phyloP scores from a whole-genome alignment of 1,140 invertebrate genomes.

The Drosophila subobscura region DNA sequence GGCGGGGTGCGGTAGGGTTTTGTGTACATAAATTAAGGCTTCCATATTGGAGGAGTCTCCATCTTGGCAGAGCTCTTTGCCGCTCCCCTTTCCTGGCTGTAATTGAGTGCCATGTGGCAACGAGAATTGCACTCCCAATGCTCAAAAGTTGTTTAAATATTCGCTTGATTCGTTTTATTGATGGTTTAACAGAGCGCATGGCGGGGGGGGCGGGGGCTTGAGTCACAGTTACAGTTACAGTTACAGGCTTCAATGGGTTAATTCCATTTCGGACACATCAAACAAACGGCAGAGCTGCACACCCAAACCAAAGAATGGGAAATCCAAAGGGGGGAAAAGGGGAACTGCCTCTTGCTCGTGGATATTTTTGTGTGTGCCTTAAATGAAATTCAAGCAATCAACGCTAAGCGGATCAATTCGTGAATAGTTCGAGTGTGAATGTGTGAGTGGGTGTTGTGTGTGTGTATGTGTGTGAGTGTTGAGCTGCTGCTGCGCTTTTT shows the following conservation, averaged over 20 bases:
- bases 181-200: no score
- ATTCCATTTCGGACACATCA: conserved; percentile 46
- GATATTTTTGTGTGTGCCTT: conserved; percentile 28
- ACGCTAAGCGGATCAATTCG: conserved; percentile 76
- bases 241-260: conserved; percentile 30
- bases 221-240: no score
- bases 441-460: conserved; percentile 41
- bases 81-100: neutral
- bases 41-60: neutral
- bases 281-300: conserved; percentile 29
- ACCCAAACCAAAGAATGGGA: conserved; percentile 18
- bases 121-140: conserved; percentile 31
- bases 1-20: neutral
- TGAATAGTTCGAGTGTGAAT: conserved; percentile 53
- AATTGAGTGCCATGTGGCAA: conserved; percentile 47
- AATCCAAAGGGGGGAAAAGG: conserved; percentile 1
- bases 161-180: no score
- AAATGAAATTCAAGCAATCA: conserved; percentile 77
- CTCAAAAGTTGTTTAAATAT: no score
- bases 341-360: neutral
- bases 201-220: no score
- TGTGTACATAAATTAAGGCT: conserved; percentile 74
- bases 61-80: no score
- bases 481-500: conserved; percentile 46
- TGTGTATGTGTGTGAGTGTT: conserved; percentile 11